Conservation (phyloP, 2,113 vertebrate species). For the Tragelaphus buxtoni region DNA sequence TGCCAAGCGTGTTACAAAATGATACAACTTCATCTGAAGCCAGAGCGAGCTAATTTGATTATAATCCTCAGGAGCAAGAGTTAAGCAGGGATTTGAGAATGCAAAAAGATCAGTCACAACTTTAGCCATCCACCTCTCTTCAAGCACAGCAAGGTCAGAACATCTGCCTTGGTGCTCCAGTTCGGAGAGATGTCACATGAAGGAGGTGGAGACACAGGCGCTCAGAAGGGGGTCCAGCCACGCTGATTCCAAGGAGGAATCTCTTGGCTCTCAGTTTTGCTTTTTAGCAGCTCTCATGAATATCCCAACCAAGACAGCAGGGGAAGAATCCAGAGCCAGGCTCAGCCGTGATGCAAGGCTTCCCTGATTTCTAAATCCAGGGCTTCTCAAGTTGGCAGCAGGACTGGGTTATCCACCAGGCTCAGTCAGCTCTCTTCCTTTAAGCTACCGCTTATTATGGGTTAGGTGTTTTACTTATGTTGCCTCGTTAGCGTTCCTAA, state of each 20-base stretch:
- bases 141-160: neutral
- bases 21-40: neutral
- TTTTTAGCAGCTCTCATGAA: neutral
- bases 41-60: neutral
- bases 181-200: accelerated
- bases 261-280: neutral
- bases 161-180: neutral
- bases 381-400: neutral
- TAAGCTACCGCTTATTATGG: neutral
- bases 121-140: neutral
- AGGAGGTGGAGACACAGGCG: accelerated
- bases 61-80: neutral
- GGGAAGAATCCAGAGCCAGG: neutral
- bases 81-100: no score
- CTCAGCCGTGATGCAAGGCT: neutral
- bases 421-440: neutral
- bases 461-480: neutral
- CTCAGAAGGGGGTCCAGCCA: neutral
- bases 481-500: neutral
- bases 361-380: neutral
- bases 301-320: neutral
- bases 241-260: neutral
- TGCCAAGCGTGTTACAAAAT: neutral
- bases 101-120: neutral
- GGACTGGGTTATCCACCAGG: neutral